Evolutionary conservation across 2,113 vertebrate genomes (phyloP), one percentile per base, ranked within the genome.

Genomic region (Prietella phreatophila): DNA sequence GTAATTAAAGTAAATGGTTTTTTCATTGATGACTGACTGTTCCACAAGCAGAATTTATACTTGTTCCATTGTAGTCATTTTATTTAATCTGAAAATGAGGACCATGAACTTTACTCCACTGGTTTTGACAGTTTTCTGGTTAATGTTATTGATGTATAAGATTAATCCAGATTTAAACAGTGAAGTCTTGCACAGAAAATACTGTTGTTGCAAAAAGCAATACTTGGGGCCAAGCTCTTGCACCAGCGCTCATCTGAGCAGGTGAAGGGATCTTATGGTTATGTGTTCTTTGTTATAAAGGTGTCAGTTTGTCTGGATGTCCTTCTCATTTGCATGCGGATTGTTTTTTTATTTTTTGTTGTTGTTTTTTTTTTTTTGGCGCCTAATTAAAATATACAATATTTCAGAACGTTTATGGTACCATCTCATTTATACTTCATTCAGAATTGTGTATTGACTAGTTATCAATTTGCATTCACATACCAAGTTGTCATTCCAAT

Each of bases 281-380:
- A 7, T 33, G n/a, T 85, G 71, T 85, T 55, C 20, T 33, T 84
- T 50, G 17, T 53, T 42, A 9, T 33, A 25, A 63, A 63, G 22
- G 8, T 14, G 75, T 33, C 83, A 50, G n/a, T 87, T 82, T 85
- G 55, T 82, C 73, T 82, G 76, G 42, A 14, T 87, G 82, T 13
- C 71, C 67, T 83, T 73, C n/a, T 19, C 36, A 78, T 63, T 63
- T 84, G 86, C 86, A 88, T 90, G 89, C 53, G 6, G 50, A 61
- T 33, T 39, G 30, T 36, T n/a, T 15, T 83, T 89, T 14, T 71
- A 3, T 73, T 15, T 73, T 56, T 39, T 42, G 5, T 80, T 50
- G 10, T 50, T 47, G 47, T 50, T 50, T 33, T 33, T 58, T 33
- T 33, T 20, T 33, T 33, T 58, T 33, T 33, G 11, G 2, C 0